Evolutionary conservation across 2,888 invertebrate genomes (phyloP).

Genomic region (Trilocha varians): DNA sequence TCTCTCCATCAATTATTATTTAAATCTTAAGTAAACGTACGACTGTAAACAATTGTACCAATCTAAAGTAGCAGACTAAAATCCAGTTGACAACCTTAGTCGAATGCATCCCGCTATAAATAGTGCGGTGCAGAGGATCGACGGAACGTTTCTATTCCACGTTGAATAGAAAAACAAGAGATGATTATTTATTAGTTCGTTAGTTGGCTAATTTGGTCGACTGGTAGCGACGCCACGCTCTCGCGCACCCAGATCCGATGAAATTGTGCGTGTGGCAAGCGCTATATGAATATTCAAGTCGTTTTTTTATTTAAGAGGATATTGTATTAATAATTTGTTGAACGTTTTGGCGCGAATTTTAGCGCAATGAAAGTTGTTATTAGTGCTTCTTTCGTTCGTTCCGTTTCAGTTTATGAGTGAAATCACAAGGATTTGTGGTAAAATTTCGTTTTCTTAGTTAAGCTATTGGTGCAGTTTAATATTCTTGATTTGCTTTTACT

Average conservation of each 20-base stretch:
- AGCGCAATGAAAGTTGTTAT: no score
- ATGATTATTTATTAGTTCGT: constrained; percentile 73
- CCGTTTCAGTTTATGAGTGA: no score
- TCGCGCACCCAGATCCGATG: constrained; percentile 54
- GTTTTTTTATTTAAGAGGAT: not conserved
- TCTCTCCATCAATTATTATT: no score
- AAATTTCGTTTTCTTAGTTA: no score
- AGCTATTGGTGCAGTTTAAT: not conserved
- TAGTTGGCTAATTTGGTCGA: constrained; percentile 72
- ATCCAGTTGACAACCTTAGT: no score
- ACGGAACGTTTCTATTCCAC: constrained; percentile 66
- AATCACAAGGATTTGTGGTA: no score
- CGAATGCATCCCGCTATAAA: constrained; percentile 64
- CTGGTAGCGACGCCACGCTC: constrained; percentile 67
- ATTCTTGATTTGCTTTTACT: constrained; percentile 1
- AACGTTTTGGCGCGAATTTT: no score
- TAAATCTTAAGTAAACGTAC: no score
- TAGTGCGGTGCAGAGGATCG: constrained; percentile 55
- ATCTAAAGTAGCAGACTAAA: no score
- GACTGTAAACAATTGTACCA: no score
- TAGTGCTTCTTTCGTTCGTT: no score
- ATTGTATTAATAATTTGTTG: not conserved
- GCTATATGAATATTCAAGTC: not conserved
- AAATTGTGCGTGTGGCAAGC: constrained; percentile 59
- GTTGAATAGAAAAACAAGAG: constrained; percentile 71